Conservation (phyloP, 2,888 invertebrate genomes). For the Carpatolechia fugitivella region DNA sequence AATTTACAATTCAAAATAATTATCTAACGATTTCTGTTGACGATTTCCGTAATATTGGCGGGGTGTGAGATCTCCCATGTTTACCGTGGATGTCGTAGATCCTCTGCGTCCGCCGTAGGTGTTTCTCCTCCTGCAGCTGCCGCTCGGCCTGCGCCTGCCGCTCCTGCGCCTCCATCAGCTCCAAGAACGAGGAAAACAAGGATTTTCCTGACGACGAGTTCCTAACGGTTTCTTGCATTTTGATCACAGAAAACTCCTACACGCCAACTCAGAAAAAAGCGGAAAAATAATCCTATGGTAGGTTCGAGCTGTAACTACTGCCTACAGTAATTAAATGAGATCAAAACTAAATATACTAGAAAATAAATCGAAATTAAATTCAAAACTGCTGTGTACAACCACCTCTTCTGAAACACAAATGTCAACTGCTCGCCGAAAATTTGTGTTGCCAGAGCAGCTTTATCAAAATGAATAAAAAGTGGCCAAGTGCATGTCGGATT, state of each 20-base stretch:
- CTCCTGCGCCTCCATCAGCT: slow-evolving; percentile 61
- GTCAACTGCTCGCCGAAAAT: slow-evolving; percentile 43
- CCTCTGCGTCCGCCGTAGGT: slow-evolving; percentile 62
- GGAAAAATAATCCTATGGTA: slow-evolving; percentile 8
- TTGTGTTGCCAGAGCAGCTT: background rate
- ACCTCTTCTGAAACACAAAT: slow-evolving; percentile 37
- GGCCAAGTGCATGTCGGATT: background rate
- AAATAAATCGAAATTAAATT: slow-evolving; percentile 51
- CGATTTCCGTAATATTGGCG: background rate
- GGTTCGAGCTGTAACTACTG: slow-evolving; percentile 10
- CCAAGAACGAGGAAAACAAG: slow-evolving; percentile 65
- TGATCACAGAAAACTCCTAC: slow-evolving; percentile 34
- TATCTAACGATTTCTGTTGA: background rate
- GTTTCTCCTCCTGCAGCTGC: slow-evolving; percentile 67
- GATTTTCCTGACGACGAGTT: slow-evolving; percentile 66
- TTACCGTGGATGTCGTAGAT: slow-evolving; percentile 73
- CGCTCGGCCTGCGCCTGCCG: slow-evolving; percentile 59
- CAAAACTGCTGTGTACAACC: slow-evolving; percentile 46
- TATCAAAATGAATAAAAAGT: background rate
- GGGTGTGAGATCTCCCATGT: slow-evolving; percentile 3
- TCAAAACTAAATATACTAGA: slow-evolving; percentile 34
- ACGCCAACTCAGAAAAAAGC: slow-evolving; percentile 8
- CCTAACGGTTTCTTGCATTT: slow-evolving; percentile 76
- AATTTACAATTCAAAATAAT: background rate
- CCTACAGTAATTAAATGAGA: slow-evolving; percentile 23